Evolutionary conservation across 2,888 invertebrate genomes (phyloP).

Genomic region (Alentia gelatinosa): DNA sequence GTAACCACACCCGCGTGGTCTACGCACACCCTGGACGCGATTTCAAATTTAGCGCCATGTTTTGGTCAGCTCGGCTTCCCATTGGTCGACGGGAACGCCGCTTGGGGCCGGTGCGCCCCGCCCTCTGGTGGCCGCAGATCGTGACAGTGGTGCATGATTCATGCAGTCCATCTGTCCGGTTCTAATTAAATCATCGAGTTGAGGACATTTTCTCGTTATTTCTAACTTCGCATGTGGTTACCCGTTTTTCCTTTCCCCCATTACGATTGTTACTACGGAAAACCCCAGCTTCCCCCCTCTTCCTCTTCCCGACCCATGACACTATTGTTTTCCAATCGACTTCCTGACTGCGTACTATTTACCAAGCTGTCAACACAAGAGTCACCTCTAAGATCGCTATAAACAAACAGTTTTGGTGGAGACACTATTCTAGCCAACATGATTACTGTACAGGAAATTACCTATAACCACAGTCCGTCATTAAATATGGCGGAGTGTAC

Average conservation of each 20-base stretch:
- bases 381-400: not conserved
- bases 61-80: not conserved
- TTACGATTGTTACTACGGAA: not conserved
- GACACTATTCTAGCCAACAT: too few relatives aligned
- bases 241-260: not conserved
- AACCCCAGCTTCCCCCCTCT: too few relatives aligned
- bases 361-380: not conserved
- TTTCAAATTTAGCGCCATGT: conserved; percentile 23
- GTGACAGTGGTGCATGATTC: too few relatives aligned
- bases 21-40: not conserved
- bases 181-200: too few relatives aligned
- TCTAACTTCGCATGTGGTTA: not conserved
- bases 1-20: not conserved
- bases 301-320: not conserved
- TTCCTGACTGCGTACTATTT: not conserved
- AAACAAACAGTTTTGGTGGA: not conserved
- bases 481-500: too few relatives aligned
- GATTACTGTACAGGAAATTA: too few relatives aligned
- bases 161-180: too few relatives aligned
- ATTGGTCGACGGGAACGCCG: not conserved
- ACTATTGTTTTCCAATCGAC: not conserved
- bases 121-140: too few relatives aligned
- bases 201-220: too few relatives aligned
- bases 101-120: too few relatives aligned
- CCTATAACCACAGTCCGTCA: too few relatives aligned